A percentile compares a stretch with the other conserved stretches of the same genome.
Evolutionary conservation across 2,113 vertebrate species (phyloP).

Genomic region (Tinamus guttatus): DNA sequence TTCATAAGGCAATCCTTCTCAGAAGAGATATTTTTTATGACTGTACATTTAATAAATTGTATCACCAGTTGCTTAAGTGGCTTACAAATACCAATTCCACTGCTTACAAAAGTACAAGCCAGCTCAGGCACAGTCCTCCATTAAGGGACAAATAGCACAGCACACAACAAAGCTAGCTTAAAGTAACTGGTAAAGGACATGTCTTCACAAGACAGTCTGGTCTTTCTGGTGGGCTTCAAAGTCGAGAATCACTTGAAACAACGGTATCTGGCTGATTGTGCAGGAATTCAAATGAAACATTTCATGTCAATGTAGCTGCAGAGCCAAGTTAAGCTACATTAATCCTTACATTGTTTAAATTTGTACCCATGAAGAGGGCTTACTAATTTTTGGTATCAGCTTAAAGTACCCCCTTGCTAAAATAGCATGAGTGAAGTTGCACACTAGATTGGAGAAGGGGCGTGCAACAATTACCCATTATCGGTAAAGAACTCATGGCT

Average conservation of each 20-base stretch:
- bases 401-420: neutral
- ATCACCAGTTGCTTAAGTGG: neutral
- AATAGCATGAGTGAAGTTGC: neutral
- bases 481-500: neutral
- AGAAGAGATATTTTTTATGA: neutral
- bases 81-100: neutral
- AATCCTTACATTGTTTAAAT: neutral
- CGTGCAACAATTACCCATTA: neutral
- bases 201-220: accelerated
- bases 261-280: neutral
- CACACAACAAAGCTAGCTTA: neutral
- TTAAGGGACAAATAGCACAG: neutral
- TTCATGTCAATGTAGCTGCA: neutral
- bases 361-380: neutral
- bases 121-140: neutral
- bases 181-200: neutral
- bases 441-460: neutral
- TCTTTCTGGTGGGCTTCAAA: neutral
- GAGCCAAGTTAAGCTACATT: neutral
- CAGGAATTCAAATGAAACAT: neutral
- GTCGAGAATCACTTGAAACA: neutral
- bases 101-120: neutral
- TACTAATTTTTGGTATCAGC: neutral
- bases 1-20: neutral
- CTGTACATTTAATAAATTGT: neutral